Evolutionary conservation across 64 coral and sea anemone genomes (phyloP).

Genomic region (Hydrozoanthus tunicans): DNA sequence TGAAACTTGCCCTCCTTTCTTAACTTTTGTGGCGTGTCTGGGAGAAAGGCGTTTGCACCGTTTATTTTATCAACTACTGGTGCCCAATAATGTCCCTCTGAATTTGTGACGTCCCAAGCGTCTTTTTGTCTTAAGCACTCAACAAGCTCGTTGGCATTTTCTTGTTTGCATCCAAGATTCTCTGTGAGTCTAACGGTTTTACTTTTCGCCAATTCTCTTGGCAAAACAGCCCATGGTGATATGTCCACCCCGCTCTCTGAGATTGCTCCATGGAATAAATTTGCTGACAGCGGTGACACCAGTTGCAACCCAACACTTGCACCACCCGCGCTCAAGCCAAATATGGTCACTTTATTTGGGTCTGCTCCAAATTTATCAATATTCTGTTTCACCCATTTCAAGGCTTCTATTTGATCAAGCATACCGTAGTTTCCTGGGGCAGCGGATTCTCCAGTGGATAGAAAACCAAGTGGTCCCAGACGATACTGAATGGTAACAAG

Average conservation of each 20-base stretch:
- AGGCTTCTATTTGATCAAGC: no score
- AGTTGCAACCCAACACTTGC: not conserved
- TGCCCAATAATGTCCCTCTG: not conserved
- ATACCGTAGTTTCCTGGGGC: no score
- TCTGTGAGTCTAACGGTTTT: not conserved
- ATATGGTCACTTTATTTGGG: slow-evolving; percentile 52
- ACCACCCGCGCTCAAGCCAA: not conserved
- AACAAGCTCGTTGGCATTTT: not conserved
- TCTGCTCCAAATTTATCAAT: no score
- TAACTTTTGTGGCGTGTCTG: slow-evolving; percentile 1
- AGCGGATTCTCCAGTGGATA: not conserved
- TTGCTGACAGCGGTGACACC: slow-evolving; percentile 45
- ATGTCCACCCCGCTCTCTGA: slow-evolving; percentile 63
- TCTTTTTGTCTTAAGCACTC: not conserved
- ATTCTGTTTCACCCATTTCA: no score
- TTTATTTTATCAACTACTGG: not conserved
- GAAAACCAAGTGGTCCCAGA: not conserved
- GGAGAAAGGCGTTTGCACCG: not conserved
- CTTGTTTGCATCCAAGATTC: not conserved
- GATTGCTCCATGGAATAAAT: slow-evolving; percentile 45
- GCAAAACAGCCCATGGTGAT: slow-evolving; percentile 12
- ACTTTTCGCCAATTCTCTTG: not conserved
- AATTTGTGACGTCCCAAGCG: not conserved
- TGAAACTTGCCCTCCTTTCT: not conserved
- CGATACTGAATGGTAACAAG: not conserved